Conservation (phyloP, 2,888 invertebrate genomes). For the Cheilosia variabilis region DNA sequence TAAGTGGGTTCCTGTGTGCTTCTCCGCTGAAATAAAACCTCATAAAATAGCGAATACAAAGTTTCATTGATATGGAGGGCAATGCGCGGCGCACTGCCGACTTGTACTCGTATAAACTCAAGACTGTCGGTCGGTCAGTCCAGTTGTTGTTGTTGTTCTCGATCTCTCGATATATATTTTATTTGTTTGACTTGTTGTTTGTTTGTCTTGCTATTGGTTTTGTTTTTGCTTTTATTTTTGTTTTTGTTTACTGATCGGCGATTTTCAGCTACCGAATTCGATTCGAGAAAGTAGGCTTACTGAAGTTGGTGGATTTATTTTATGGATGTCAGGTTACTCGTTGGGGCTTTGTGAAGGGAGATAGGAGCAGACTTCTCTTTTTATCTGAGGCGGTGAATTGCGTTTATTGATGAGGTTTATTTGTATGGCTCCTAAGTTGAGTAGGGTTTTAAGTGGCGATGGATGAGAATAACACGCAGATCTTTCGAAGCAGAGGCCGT, state of each 20-base stretch:
- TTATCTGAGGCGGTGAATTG: too few species aligned
- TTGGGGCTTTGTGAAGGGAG: too few species aligned
- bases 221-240: too few species aligned
- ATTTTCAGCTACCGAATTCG: slow-evolving; percentile 59
- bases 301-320: neutral
- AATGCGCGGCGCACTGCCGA: neutral
- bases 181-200: slow-evolving; percentile 18
- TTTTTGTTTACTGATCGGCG: slow-evolving; percentile 28
- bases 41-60: slow-evolving; percentile 54
- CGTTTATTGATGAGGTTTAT: too few species aligned
- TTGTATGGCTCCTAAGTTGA: too few species aligned
- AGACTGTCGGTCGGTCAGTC: neutral
- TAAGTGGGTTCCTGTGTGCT: slow-evolving; percentile 55
- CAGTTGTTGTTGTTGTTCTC: slow-evolving; percentile 6
- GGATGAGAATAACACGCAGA: too few species aligned
- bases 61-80: slow-evolving; percentile 48
- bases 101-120: too few species aligned
- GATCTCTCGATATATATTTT: slow-evolving; percentile 6
- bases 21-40: slow-evolving; percentile 45
- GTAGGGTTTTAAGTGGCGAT: too few species aligned
- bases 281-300: neutral
- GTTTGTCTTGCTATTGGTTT: slow-evolving; percentile 11
- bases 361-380: too few species aligned
- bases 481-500: too few species aligned
- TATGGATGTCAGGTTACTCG: neutral